Evolutionary conservation across 2,888 invertebrate genomes (phyloP).

Genomic region (Brachycybe producta): DNA sequence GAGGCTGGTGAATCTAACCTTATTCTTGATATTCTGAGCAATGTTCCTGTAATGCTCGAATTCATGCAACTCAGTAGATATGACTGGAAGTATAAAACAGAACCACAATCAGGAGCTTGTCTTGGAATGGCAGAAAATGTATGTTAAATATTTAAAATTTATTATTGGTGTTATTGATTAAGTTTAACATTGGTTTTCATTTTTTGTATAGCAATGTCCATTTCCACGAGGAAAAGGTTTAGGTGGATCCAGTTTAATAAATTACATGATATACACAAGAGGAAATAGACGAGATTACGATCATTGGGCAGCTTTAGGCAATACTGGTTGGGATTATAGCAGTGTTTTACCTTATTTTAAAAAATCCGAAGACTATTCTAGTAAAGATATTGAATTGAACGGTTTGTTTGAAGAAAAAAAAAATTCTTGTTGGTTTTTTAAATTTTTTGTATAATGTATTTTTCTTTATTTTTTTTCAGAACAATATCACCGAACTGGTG

Average conservation of each 20-base stretch:
- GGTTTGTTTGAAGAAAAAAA: not conserved
- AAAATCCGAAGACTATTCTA: slow-evolving; percentile 23
- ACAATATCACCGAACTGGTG: slow-evolving; percentile 23
- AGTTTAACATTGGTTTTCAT: not conserved
- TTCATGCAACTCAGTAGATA: slow-evolving; percentile 34
- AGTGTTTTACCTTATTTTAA: not conserved
- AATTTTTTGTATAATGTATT: not conserved
- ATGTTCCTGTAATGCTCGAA: slow-evolving; percentile 25
- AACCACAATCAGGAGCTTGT: slow-evolving; percentile 46
- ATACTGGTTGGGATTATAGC: not conserved
- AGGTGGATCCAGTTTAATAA: not conserved
- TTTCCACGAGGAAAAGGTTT: not conserved
- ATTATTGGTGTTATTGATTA: not conserved
- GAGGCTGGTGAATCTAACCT: slow-evolving; percentile 26
- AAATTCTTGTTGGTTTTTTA: too few species aligned
- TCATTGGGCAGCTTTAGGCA: not conserved
- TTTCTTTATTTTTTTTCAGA: slow-evolving; percentile 8
- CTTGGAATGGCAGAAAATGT: slow-evolving; percentile 17
- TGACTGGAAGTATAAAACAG: slow-evolving; percentile 87
- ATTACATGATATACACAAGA: not conserved
- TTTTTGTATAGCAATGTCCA: not conserved
- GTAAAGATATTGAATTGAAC: not conserved
- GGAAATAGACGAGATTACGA: not conserved
- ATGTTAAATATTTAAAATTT: not conserved
- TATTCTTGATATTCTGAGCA: slow-evolving; percentile 21